These are phyloP conservation scores for Acrossocheilus fasciatus DNA, from an alignment of 2,797 vertebrate genomes.

Conservation along the genomic window DNA sequence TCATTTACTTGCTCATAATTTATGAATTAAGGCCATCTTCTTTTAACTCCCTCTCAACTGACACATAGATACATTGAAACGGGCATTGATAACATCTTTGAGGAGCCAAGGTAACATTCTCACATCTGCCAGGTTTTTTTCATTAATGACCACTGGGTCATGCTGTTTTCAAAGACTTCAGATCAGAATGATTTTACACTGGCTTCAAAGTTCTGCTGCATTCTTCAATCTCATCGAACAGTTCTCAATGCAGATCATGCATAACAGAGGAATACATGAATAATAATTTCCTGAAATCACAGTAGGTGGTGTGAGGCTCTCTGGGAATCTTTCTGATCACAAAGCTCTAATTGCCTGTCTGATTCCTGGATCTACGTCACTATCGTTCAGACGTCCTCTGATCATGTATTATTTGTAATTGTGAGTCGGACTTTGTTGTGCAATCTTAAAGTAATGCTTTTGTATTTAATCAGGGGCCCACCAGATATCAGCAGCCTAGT, in stretches of 20 bases:
- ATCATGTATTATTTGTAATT: conserved; percentile 28
- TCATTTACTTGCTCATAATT: neutral
- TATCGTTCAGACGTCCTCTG: conserved; percentile 45
- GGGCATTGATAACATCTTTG: conserved; percentile 61
- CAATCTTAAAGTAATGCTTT: conserved; percentile 12
- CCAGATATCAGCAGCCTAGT: conserved; percentile 89
- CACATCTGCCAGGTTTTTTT: conserved; percentile 31
- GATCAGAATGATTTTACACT: conserved; percentile 52
- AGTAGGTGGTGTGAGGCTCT: conserved; percentile 43
- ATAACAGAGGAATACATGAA: conserved; percentile 55
- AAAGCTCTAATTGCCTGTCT: conserved; percentile 50
- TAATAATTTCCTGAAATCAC: conserved; percentile 56
- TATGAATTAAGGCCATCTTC: conserved; percentile 11
- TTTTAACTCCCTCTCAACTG: conserved; percentile 41
- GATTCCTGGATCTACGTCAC: conserved; percentile 56
- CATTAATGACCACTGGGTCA: conserved; percentile 40
- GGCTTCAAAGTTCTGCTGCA: conserved; percentile 28
- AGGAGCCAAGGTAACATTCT: conserved; percentile 62
- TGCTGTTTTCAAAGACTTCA: conserved; percentile 39
- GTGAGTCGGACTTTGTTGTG: conserved; percentile 27
- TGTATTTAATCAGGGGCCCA: conserved; percentile 78
- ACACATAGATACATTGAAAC: conserved; percentile 59
- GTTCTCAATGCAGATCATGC: conserved; percentile 52
- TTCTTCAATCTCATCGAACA: conserved; percentile 31
- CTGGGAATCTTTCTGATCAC: conserved; percentile 54